These are phyloP conservation scores for Diploptera punctata DNA, from an alignment of 2,888 invertebrate genomes.

Conservation along the genomic window DNA sequence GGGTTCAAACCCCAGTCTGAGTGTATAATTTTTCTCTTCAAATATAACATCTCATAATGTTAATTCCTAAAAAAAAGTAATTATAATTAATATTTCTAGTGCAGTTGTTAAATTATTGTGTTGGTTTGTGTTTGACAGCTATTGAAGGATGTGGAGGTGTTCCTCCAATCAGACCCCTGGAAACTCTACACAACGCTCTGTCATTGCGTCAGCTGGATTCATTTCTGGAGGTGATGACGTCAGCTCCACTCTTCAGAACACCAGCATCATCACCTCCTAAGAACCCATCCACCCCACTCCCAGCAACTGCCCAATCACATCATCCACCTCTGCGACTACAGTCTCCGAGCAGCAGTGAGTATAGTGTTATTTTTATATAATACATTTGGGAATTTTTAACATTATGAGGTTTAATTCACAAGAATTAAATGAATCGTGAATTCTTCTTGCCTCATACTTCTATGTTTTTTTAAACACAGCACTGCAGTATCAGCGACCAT, in stretches of 20 bases:
- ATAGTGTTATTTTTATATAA: background rate
- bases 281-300: conserved; percentile 62
- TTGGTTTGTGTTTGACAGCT: conserved; percentile 57
- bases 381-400: too few relatives aligned
- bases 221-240: conserved; percentile 87
- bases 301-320: conserved; percentile 46
- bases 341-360: conserved; percentile 61
- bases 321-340: conserved; percentile 54
- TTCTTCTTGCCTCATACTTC: too few relatives aligned
- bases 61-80: too few relatives aligned
- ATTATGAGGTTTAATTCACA: too few relatives aligned
- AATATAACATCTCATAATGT: too few relatives aligned
- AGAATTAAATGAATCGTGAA: too few relatives aligned
- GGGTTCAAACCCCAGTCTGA: too few relatives aligned
- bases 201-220: conserved; percentile 89
- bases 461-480: too few relatives aligned
- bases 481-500: too few relatives aligned
- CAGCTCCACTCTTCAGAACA: conserved; percentile 73
- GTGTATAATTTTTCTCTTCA: too few relatives aligned
- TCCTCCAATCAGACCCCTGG: conserved; percentile 94
- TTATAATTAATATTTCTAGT: too few relatives aligned
- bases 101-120: too few relatives aligned
- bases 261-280: conserved; percentile 76
- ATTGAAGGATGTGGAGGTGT: conserved; percentile 90
- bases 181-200: conserved; percentile 96